A percentile compares a stretch with the other conserved stretches of the same genome.
Conservation (phyloP, 2,113 vertebrate genomes). For the Meriones unguiculatus region DNA sequence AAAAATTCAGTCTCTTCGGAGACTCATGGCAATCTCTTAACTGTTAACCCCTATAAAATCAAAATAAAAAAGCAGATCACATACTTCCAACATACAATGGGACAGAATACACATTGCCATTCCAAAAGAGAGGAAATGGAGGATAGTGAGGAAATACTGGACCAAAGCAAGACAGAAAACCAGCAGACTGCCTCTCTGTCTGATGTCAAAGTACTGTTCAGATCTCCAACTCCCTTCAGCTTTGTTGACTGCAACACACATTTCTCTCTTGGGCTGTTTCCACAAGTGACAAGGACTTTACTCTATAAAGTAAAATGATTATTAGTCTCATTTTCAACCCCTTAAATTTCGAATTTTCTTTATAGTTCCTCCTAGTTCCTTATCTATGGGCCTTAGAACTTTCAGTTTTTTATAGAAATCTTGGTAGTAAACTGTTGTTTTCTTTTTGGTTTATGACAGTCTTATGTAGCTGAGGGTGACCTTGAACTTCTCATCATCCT, state of each 20-base stretch:
- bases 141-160: background rate
- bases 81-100: background rate
- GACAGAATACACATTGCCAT: background rate
- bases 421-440: background rate
- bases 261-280: background rate
- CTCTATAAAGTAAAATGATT: too few species aligned
- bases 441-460: background rate
- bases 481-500: background rate
- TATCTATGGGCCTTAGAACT: constrained; percentile 5
- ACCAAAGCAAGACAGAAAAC: background rate
- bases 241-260: background rate
- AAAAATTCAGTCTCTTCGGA: background rate
- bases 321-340: background rate
- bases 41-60: background rate
- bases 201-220: too few species aligned
- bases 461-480: background rate
- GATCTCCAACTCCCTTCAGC: background rate
- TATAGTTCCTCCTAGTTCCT: background rate
- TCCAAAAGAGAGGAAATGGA: background rate
- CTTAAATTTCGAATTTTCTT: constrained; percentile 16
- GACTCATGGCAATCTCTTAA: background rate
- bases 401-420: background rate
- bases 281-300: background rate
- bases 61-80: background rate
- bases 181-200: background rate